Evolutionary conservation across 2,888 invertebrate genomes (phyloP), one percentile per base, ranked within the genome.

Genomic region (Pseudococcus jackbeardsleyi): DNA sequence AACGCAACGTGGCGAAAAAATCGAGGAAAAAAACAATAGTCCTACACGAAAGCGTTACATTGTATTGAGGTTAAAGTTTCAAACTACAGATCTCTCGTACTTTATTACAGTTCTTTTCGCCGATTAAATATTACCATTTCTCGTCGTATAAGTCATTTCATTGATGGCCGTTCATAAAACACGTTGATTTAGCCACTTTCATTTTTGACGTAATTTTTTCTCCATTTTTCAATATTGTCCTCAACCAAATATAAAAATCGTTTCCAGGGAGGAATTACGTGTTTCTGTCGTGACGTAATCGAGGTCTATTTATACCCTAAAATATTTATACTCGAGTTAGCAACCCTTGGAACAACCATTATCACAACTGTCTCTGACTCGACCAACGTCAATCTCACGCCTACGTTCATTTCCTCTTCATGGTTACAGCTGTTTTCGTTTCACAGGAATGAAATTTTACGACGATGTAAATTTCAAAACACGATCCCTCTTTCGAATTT

Each of bases 11-110:
- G 19, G 19, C 59, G 59, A 59, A 59, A 19, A 59, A 19, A 33
- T 3, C 1, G 19, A 19, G 59, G 9, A 19, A 19, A 59, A 59
- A 59, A n/a, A 19, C 19, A 19, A 59, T n/a, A 59, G 7, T 59
- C 6, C 9, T 19, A 33, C 26, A 59, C 59, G 59, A 59, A 19
- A 59, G 59, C 59, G 59, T 59, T 19, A 59, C 59, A 59, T 59
- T 59, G 19, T 59, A 59, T 59, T 59, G 59, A 59, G 59, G 59
- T 59, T 59, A 59, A 59, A 59, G 59, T 59, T 59, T 19, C 59
- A 17, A 50, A 50, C 50, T 59, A 5, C 19, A 50, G 59, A 59
- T 59, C 19, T n/a, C 59, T 59, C 59, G 50, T 50, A 50, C 17
- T 59, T 19, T 19, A 59, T n/a, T 59, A 59, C 19, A 19, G 59